phyloP scores from a whole-genome alignment of 2,888 invertebrate genomes.

The Craniophora ligustri region DNA sequence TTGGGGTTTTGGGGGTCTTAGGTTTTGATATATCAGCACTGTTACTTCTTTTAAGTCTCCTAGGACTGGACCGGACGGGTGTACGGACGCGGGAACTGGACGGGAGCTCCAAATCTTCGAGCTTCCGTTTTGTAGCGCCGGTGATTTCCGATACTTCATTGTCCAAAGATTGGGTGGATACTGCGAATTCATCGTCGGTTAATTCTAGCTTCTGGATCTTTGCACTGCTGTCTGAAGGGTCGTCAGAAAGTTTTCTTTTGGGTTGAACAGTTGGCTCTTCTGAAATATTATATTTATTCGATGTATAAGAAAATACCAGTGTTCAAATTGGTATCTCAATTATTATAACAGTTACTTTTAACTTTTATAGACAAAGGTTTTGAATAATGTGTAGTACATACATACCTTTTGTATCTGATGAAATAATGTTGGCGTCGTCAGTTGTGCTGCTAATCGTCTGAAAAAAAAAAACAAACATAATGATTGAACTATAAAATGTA shows the following conservation, averaged over 20 bases:
- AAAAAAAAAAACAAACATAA: slow-evolving; percentile 16
- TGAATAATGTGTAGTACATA: neutral
- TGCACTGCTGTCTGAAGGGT: slow-evolving; percentile 62
- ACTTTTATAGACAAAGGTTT: neutral
- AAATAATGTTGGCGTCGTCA: slow-evolving; percentile 36
- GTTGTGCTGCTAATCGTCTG: slow-evolving; percentile 46
- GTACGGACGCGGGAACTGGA: slow-evolving; percentile 74
- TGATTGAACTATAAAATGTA: no score
- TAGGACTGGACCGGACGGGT: slow-evolving; percentile 75
- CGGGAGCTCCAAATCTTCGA: slow-evolving; percentile 65
- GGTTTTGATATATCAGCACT: slow-evolving; percentile 73
- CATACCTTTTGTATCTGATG: slow-evolving; percentile 62
- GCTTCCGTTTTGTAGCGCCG: slow-evolving; percentile 63
- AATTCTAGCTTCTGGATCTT: slow-evolving; percentile 79
- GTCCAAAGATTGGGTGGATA: slow-evolving; percentile 74
- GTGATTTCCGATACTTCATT: slow-evolving; percentile 79
- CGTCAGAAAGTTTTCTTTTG: slow-evolving; percentile 78
- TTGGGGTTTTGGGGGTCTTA: slow-evolving; percentile 78
- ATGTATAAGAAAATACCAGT: neutral
- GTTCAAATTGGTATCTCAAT: no score
- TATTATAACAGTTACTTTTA: no score
- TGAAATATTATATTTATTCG: slow-evolving; percentile 57
- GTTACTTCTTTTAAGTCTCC: slow-evolving; percentile 77
- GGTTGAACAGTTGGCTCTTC: slow-evolving; percentile 61
- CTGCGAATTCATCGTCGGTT: slow-evolving; percentile 61